Base-by-base conservation (phyloP, 2,888 invertebrate species). In the Acrobasis consociella region DNA sequence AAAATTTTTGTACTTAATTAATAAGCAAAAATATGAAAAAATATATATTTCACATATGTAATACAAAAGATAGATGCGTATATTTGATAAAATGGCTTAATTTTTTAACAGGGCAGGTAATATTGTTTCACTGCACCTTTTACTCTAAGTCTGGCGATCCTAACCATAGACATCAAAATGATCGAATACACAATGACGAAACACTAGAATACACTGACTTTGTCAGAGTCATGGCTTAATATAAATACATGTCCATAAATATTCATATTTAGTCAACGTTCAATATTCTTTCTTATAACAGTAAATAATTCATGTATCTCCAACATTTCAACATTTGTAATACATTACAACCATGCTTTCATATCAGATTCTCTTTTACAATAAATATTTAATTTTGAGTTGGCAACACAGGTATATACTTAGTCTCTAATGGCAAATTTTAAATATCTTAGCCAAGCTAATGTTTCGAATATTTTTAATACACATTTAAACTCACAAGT, bases 311-410 rank as follows among this genome's bases (percentile, higher is more conserved):
- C 22, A 5, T 52, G 10, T 42, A 56, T 56, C 56, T 56, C 13
- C 53, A 38, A 53, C n/a, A 52, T 22, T 38, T 53, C 56, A 56
- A 56, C 22, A 56, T 46, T 56, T 56, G 56, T 56, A 46, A 56
- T 11, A 56, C 56, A 42, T 56, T 56, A 56, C 56, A 56, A 56
- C 56, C 56, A 42, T 56, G 17, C 42, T 11, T 17, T 56, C 39
- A 42, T 42, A 56, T 56, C 42, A 17, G 15, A 42, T 17, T 39
- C 11, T 56, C 15, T 17, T 16, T 39, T 22, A 42, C 16, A 42
- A 56, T 56, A 56, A 56, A 46, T 46, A 56, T 22, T 17, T 22
- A 56, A 16, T 42, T 15, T 56, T 22, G 13, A 46, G 42, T 22
- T 22, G 55, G 15, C 55, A 38, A 55, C 38, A 39, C 38, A 37